Conservation (phyloP, 2,113 vertebrate species). For the Oreochromis tanganicae region DNA sequence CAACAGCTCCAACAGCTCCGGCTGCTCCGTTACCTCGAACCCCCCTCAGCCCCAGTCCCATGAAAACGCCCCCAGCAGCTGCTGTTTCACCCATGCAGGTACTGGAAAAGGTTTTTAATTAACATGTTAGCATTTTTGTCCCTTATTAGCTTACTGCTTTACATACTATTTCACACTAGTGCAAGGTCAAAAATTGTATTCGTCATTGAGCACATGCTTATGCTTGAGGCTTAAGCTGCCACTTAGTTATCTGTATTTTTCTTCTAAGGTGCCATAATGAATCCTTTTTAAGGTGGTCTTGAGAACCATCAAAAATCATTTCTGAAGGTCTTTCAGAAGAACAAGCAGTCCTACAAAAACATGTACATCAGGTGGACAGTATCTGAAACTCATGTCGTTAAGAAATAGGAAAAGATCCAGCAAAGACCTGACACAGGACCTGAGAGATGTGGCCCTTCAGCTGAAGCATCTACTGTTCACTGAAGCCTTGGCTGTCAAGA, state of each 20-base stretch:
- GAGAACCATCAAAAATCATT: neutral
- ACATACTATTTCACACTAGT: neutral
- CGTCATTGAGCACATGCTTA: neutral
- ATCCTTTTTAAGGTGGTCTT: neutral
- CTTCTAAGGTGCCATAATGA: neutral
- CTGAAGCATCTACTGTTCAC: neutral
- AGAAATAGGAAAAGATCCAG: neutral
- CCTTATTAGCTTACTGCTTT: neutral
- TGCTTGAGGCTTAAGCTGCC: no score
- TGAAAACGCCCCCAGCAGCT: conserved; percentile 93
- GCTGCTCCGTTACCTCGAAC: conserved; percentile 84
- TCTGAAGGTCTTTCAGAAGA: neutral
- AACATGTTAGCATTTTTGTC: neutral
- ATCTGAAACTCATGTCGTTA: neutral
- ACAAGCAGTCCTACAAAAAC: neutral
- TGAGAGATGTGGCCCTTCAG: neutral
- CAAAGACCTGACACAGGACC: neutral
- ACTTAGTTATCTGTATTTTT: neutral
- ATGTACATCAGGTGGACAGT: neutral
- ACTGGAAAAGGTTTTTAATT: neutral
- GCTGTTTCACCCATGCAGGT: conserved; percentile 97
- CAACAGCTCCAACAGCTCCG: conserved; percentile 65
- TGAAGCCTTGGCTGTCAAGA: neutral
- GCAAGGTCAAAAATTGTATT: neutral
- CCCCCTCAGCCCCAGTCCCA: conserved; percentile 89